phyloP scores from a whole-genome alignment of 1,140 invertebrate genomes.

The Heliothis virescens region DNA sequence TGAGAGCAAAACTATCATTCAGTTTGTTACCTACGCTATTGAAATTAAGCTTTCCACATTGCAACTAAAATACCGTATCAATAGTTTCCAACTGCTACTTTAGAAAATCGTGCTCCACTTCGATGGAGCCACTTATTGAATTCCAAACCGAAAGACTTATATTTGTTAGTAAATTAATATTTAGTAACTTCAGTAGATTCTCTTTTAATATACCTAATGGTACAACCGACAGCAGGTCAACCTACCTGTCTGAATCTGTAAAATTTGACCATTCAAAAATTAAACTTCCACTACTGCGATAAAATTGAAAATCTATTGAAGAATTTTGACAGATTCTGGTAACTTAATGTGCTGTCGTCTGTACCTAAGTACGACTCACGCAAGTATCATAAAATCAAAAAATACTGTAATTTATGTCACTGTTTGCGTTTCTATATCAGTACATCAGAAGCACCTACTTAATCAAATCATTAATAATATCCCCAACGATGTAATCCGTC shows the following conservation, averaged over 20 bases:
- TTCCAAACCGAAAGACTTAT: not conserved
- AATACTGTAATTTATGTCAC: not conserved
- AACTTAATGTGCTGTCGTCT: no score
- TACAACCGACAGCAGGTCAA: no score
- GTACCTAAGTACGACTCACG: no score
- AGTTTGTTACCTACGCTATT: not conserved
- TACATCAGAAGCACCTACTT: not conserved
- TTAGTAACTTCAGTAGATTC: no score
- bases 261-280: no score
- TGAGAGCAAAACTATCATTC: not conserved
- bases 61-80: constrained; percentile 13
- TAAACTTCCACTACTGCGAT: no score
- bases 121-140: constrained; percentile 22
- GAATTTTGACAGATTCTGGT: no score
- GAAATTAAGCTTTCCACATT: constrained; percentile 4
- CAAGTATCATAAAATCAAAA: no score
- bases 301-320: no score
- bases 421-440: no score
- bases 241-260: no score
- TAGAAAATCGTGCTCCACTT: not conserved
- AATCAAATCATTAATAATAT: constrained; percentile 7
- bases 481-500: not conserved
- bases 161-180: not conserved
- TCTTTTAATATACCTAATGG: no score
- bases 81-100: constrained; percentile 10